phyloP scores from a whole-genome alignment of 2,797 vertebrate genomes.

The Caiman crocodilus region DNA sequence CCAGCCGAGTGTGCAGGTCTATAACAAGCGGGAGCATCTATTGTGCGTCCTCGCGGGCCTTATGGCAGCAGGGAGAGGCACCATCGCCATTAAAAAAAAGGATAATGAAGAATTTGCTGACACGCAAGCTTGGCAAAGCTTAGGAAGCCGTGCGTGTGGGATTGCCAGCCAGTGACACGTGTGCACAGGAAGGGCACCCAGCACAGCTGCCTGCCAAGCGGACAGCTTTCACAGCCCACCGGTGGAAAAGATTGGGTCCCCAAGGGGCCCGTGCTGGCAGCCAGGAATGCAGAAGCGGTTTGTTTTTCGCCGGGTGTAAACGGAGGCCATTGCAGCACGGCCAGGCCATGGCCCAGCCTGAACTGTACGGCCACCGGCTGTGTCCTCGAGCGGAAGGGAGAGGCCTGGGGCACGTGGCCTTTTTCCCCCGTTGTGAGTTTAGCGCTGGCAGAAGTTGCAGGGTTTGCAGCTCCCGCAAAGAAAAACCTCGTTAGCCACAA shows the following conservation, averaged over 20 bases:
- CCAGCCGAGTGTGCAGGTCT: background rate
- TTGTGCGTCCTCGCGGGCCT: too few species aligned
- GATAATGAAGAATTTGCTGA: background rate
- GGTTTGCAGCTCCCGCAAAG: background rate
- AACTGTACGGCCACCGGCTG: background rate
- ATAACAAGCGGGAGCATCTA: background rate
- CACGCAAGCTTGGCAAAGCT: background rate
- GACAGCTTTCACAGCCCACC: background rate
- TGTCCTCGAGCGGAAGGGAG: background rate
- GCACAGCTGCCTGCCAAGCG: background rate
- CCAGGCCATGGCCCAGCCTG: background rate
- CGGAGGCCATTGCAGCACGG: background rate
- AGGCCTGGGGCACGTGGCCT: background rate
- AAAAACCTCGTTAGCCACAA: too few species aligned
- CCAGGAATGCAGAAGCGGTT: background rate
- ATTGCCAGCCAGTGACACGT: fast-evolving
- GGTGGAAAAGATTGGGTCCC: background rate
- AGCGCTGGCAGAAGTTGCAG: background rate
- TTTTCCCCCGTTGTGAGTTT: background rate
- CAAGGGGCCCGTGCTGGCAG: background rate
- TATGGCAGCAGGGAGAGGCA: background rate
- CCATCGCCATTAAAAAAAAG: background rate
- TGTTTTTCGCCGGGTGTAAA: background rate
- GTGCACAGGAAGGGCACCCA: background rate
- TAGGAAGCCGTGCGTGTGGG: background rate